Conservation (phyloP, 2,113 vertebrate genomes). For the Benitochromis conjunctus region DNA sequence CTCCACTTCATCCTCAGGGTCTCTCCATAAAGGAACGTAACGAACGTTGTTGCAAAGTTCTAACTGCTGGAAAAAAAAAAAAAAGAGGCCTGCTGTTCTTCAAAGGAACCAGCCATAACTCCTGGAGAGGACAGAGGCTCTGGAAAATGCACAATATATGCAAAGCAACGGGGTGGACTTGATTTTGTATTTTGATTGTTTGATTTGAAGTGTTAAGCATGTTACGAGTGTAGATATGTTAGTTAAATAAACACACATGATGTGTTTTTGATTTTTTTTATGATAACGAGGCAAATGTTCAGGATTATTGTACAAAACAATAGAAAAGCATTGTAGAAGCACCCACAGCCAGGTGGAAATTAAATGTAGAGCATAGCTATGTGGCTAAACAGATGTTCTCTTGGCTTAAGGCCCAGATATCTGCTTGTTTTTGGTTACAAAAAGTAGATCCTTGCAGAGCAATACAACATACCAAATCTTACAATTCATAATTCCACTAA, state of each 20-base stretch:
- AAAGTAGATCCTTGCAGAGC: neutral
- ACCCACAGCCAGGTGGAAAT: neutral
- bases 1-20: conserved; percentile 80
- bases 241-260: neutral
- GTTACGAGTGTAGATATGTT: conserved; percentile 7
- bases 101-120: conserved; percentile 40
- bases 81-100: conserved; percentile 2
- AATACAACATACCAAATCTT: neutral
- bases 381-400: neutral
- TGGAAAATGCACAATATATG: conserved; percentile 38
- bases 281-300: neutral
- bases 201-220: conserved; percentile 33
- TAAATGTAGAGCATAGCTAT: neutral
- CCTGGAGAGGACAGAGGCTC: neutral
- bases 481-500: neutral
- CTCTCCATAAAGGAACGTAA: conserved; percentile 86
- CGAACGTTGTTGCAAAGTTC: conserved; percentile 25
- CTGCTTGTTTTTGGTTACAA: neutral
- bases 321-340: neutral
- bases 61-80: conserved; percentile 5
- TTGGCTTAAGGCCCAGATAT: neutral
- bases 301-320: neutral
- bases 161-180: conserved; percentile 29
- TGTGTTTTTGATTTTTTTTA: neutral
- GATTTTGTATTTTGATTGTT: conserved; percentile 24